Evolutionary conservation across 1,140 invertebrate species (phyloP).

Genomic region (Drosophila sp.): DNA sequence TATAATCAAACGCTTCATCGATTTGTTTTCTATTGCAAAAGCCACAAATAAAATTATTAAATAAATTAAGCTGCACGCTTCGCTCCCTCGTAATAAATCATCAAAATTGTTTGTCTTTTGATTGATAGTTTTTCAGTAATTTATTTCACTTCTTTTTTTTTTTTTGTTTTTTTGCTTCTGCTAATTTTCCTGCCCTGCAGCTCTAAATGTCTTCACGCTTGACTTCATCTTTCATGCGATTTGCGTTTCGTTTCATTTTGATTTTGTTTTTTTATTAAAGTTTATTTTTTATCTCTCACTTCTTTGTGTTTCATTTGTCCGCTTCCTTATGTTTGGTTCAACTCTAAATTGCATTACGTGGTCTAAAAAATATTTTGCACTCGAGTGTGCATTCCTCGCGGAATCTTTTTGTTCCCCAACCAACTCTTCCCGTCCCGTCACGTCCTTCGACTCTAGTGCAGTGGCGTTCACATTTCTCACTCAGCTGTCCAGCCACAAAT

Average conservation of each 20-base stretch:
- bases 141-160: constrained; percentile 31
- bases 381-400: constrained; percentile 58
- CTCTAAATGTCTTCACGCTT: constrained; percentile 65
- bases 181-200: constrained; percentile 37
- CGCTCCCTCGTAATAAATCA: constrained; percentile 62
- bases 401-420: background rate
- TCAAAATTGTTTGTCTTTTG: constrained; percentile 63
- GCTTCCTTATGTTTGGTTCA: constrained; percentile 36
- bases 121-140: constrained; percentile 71
- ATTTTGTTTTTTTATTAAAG: constrained; percentile 25
- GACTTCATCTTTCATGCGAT: constrained; percentile 75
- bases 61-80: constrained; percentile 74
- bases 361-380: constrained; percentile 59
- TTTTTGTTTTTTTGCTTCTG: constrained; percentile 22
- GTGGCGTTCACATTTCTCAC: constrained; percentile 66
- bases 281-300: constrained; percentile 2
- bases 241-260: constrained; percentile 45
- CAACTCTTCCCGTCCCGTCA: background rate
- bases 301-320: constrained; percentile 11
- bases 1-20: constrained; percentile 42
- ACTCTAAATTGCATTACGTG: constrained; percentile 79
- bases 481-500: constrained; percentile 77
- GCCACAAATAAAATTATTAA: constrained; percentile 75
- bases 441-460: constrained; percentile 8
- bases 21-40: constrained; percentile 36